A percentile compares a stretch with the other conserved stretches of the same genome.
These are phyloP conservation scores for Clistopyga incitator DNA, from an alignment of 2,888 invertebrate genomes.

Conservation along the genomic window DNA sequence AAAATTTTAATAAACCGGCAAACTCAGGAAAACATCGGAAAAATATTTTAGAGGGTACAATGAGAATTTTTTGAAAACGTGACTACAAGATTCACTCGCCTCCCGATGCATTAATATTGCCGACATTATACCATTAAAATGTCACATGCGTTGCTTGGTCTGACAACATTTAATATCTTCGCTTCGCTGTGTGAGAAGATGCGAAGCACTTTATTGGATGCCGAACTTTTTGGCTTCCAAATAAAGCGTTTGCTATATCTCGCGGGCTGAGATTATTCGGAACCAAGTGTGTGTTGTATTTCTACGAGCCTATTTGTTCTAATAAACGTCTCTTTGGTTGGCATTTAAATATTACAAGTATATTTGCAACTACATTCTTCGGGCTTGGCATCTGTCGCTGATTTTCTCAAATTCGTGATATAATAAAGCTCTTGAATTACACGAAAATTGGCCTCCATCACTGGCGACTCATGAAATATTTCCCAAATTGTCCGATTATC, in stretches of 20 bases:
- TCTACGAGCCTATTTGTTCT: not conserved
- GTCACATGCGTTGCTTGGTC: not conserved
- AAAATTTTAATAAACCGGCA: not conserved
- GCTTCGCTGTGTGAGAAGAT: not conserved
- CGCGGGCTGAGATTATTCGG: not conserved
- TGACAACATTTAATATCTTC: not conserved
- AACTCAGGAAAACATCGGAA: not conserved
- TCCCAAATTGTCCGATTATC: no score
- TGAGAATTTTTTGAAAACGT: slow-evolving; percentile 3
- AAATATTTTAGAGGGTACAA: not conserved
- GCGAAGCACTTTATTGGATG: not conserved
- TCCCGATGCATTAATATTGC: slow-evolving; percentile 47
- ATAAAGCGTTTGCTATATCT: not conserved
- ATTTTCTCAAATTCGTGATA: not conserved
- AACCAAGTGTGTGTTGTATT: not conserved
- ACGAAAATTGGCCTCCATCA: not conserved
- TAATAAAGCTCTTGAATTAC: not conserved
- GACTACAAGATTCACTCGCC: slow-evolving; percentile 37
- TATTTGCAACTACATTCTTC: not conserved
- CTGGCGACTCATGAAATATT: no score
- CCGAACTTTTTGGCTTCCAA: not conserved
- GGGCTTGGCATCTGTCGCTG: not conserved
- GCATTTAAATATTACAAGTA: not conserved
- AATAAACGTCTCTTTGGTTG: not conserved
- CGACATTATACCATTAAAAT: slow-evolving; percentile 47